Evolutionary conservation across 2,888 invertebrate genomes (phyloP).

Genomic region (Epirrhoe alternata): DNA sequence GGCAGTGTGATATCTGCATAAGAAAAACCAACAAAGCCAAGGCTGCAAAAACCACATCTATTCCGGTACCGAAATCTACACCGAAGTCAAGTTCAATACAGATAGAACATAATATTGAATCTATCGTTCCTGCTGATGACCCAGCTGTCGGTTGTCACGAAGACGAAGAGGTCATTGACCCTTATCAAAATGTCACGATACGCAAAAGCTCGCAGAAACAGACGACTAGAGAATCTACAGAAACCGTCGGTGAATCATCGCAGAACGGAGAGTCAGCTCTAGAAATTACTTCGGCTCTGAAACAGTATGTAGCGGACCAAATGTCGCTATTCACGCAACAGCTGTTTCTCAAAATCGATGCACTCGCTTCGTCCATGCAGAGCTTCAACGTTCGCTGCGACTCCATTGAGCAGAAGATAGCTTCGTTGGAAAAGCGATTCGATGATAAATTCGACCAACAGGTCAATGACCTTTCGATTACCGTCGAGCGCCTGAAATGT

Average conservation of each 20-base stretch:
- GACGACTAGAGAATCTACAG: no score
- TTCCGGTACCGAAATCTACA: not conserved
- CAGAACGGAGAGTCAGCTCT: not conserved
- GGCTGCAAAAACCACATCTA: not conserved
- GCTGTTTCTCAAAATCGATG: slow-evolving; percentile 6
- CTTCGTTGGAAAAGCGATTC: not conserved
- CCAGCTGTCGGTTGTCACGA: not conserved
- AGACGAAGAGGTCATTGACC: slow-evolving; percentile 12
- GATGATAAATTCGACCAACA: not conserved
- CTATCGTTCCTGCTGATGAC: not conserved
- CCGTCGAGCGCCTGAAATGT: not conserved
- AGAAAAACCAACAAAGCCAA: not conserved
- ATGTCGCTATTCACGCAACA: slow-evolving; percentile 4
- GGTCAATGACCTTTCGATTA: slow-evolving; percentile 11
- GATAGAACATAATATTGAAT: not conserved
- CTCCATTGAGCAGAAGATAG: not conserved
- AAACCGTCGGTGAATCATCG: not conserved
- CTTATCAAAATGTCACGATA: slow-evolving; percentile 8
- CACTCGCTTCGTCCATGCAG: not conserved
- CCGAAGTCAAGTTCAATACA: no score
- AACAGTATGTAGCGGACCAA: slow-evolving; percentile 5
- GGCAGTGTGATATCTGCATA: slow-evolving; percentile 7
- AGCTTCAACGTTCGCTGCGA: slow-evolving; percentile 1
- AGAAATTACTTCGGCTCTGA: slow-evolving; percentile 2
- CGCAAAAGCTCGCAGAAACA: not conserved